Base-by-base conservation (phyloP, 2,888 invertebrate genomes). In the Macrophya alboannulata region DNA sequence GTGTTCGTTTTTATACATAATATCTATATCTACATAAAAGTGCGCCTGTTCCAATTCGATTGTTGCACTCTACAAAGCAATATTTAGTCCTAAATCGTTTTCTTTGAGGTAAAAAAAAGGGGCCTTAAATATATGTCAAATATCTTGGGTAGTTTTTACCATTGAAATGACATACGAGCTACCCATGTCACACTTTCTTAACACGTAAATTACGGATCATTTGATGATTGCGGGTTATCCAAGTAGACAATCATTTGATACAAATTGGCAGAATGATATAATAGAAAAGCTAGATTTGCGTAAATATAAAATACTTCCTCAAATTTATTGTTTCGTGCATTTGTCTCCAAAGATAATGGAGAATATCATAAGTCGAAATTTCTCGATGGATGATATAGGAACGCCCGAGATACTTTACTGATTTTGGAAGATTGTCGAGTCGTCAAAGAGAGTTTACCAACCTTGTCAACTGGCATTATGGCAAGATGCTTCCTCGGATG, bases 401-500 rank as follows among this genome's bases (percentile, higher is more conserved):
- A 71, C 40, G 17, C 43, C n/a, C 10, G 37, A 71, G 17, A 40
- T 43, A 43, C 40, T 71, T 71, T n/a, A 71, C 4, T 25, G 37
- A 17, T 17, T 71, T 17, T 10, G 5, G 9, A 40, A 71, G 15
- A 71, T 74, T 74, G 21, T 74, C 74, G n/a, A 55, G 31, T 31
- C 31, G 25, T 77, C 72, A n/a, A 43, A 83, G 31, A 17, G 37
- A 43, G 25, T 43, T 37, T 48, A 85, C 89, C 90, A 91, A 95
- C 95, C 89, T 95, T 95, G 91, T 97, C 97, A 25, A 97, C 96
- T 0, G 97, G 95, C 91, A 96, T 96, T 55, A 97, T 94, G 86
- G 95, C 95, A 81, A 97, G 94, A 92, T 96, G 96, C 88, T 96
- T 95, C 92, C 97, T 96, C 8, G 98, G 98, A 94, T 97, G 97